Evolutionary conservation across 2,797 vertebrate species (phyloP).

Genomic region (Steatocranus sp.): DNA sequence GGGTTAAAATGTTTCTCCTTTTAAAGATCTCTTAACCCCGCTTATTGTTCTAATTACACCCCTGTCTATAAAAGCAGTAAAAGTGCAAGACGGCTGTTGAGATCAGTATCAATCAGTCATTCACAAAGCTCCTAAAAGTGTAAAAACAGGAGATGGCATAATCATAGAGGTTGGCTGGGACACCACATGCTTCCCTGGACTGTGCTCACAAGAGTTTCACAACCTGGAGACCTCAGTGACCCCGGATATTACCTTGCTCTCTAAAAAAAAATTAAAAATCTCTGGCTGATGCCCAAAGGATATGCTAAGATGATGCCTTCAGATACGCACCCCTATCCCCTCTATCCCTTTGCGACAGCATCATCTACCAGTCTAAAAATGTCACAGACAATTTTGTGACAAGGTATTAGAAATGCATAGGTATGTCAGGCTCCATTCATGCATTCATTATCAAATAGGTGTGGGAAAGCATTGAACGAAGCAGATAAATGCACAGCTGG

Average conservation of each 20-base stretch:
- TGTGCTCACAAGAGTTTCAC: conserved; percentile 55
- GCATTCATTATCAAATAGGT: neutral
- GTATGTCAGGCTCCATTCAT: neutral
- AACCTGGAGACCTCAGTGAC: conserved; percentile 45
- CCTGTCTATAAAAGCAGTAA: neutral
- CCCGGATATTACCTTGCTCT: neutral
- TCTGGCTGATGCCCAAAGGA: conserved; percentile 13
- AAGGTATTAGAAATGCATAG: neutral
- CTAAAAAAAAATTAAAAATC: fast-evolving
- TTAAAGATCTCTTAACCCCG: neutral
- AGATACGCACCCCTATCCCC: neutral
- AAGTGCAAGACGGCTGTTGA: neutral
- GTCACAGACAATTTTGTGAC: neutral
- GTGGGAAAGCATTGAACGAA: neutral
- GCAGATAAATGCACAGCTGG: neutral
- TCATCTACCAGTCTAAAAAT: neutral
- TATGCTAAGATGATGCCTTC: neutral
- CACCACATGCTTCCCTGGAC: conserved; percentile 50
- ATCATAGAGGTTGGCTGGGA: conserved; percentile 17
- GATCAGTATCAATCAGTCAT: neutral
- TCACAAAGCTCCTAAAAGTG: neutral
- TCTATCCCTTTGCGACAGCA: neutral
- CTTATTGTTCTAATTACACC: neutral
- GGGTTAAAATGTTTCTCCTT: neutral
- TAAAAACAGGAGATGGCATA: neutral